Evolutionary conservation across 2,888 invertebrate genomes (phyloP), one percentile per base, ranked within the genome.

Genomic region (Drosophila algonquin): DNA sequence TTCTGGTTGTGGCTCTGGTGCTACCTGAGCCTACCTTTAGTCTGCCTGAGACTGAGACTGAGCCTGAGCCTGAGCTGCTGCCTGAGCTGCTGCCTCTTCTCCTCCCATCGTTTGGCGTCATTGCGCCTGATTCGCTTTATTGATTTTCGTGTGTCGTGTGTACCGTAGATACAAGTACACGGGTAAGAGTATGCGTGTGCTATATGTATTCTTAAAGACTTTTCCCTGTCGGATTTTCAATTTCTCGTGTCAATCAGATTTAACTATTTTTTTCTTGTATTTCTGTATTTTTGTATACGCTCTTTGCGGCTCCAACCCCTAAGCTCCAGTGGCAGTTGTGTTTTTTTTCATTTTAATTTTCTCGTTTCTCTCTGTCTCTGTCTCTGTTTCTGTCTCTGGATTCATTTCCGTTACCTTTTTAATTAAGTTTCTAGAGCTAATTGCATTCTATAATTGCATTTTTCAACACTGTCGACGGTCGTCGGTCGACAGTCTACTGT

Each of bases 391-490:
- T 8, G 7, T 30, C 30, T 8, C 57, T 53, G 47, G 48, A 24
- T 77, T 68, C 58, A 88, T 88, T 88, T 88, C 87, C 87, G 89
- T 57, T 64, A 58, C 44, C 52, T 47, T 62, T 83, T 73, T 76
- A 80, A 81, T 80, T 75, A 85, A 85, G 63, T 80, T 85, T 65
- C 72, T 44, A 47, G 53, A 52, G 75, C 77, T 88, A 83, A 88
- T 83, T 88, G 87, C 82, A 83, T 79, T 82, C 57, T 64, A 48
- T 87, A 86, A 87, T 87, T 82, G 88, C 84, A 86, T 88, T 83
- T 80, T 55, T 46, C 76, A 83, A 83, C 81, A 83, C 78, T 82
- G 68, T 14, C 67, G 52, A n/a, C 40, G 14, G 21, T 30, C 68
- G 67, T 2, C 21, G 21, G 21, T 21, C 21, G 21, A 21, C 21